Conservation (phyloP, 2,888 invertebrate species). For the Heliconius erato region DNA sequence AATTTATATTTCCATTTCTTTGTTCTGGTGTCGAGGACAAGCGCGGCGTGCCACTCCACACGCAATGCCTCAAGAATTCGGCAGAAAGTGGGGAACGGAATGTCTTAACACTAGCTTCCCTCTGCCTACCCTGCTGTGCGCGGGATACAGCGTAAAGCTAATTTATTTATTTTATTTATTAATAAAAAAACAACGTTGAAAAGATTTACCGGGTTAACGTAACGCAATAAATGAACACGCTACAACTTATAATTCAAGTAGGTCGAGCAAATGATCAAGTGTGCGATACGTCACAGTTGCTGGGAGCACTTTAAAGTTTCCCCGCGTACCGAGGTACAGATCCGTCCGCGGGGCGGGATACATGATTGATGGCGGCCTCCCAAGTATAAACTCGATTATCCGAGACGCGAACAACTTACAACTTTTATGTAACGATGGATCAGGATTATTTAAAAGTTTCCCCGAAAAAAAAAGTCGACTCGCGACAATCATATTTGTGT, state of each 20-base stretch:
- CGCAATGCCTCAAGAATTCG: no score
- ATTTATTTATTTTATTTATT: no score
- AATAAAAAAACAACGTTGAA: not conserved
- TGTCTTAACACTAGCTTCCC: no score
- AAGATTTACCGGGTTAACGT: constrained; percentile 25
- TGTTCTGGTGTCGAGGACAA: no score
- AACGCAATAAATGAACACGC: constrained; percentile 43
- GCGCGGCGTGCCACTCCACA: no score
- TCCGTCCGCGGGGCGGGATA: constrained; percentile 76
- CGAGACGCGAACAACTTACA: constrained; percentile 86
- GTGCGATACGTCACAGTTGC: constrained; percentile 75
- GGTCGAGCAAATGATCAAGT: constrained; percentile 61
- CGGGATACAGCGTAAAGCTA: no score
- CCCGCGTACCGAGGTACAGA: constrained; percentile 67
- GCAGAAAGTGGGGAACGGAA: no score
- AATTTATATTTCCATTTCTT: no score
- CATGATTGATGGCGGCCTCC: constrained; percentile 85
- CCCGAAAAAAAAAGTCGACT: constrained; percentile 69
- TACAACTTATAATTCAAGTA: constrained; percentile 61
- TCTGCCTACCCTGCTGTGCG: no score
- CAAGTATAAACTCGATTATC: constrained; percentile 86
- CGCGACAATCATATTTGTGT: constrained; percentile 83
- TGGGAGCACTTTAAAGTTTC: constrained; percentile 83
- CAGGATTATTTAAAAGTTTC: constrained; percentile 83
- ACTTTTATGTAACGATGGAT: constrained; percentile 86